Percentiles rank a stretch among this genome's conserved stretches.
Conservation (phyloP, 2,113 vertebrate species). For the Drymodes brunneopygia region DNA sequence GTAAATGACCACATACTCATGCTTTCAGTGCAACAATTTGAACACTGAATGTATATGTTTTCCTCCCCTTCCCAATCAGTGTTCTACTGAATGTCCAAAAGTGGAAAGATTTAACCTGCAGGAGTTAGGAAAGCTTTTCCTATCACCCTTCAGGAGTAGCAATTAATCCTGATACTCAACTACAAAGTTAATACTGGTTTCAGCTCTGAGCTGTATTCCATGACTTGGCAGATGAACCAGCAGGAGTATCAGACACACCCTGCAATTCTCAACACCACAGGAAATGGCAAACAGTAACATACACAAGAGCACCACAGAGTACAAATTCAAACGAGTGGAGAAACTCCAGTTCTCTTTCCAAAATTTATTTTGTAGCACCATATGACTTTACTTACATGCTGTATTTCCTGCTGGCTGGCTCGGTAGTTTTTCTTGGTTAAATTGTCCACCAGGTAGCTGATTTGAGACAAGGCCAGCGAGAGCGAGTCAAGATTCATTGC, state of each 20-base stretch:
- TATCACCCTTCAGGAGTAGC: background rate
- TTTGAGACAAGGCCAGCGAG: slow-evolving; percentile 99
- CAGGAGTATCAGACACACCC: background rate
- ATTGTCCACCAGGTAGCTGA: slow-evolving; percentile 99
- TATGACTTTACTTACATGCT: slow-evolving; percentile 88
- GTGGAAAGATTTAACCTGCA: background rate
- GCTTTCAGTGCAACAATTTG: background rate
- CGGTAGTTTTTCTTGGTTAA: slow-evolving; percentile 99
- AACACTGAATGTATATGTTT: rapidly evolving
- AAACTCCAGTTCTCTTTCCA: background rate
- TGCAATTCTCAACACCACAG: background rate
- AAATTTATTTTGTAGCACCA: background rate
- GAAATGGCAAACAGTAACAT: background rate
- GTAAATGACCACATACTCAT: background rate
- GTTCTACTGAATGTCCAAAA: rapidly evolving
- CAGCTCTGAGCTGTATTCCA: background rate
- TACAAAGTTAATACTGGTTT: background rate
- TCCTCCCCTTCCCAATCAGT: background rate
- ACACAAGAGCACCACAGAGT: rapidly evolving
- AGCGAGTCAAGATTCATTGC: slow-evolving; percentile 99
- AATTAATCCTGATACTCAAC: background rate
- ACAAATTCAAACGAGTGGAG: rapidly evolving
- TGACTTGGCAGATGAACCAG: background rate
- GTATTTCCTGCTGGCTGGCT: slow-evolving; percentile 99
- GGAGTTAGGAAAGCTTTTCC: background rate